Evolutionary conservation across 2,888 invertebrate genomes (phyloP).

Genomic region (Temnothorax rugatulus): DNA sequence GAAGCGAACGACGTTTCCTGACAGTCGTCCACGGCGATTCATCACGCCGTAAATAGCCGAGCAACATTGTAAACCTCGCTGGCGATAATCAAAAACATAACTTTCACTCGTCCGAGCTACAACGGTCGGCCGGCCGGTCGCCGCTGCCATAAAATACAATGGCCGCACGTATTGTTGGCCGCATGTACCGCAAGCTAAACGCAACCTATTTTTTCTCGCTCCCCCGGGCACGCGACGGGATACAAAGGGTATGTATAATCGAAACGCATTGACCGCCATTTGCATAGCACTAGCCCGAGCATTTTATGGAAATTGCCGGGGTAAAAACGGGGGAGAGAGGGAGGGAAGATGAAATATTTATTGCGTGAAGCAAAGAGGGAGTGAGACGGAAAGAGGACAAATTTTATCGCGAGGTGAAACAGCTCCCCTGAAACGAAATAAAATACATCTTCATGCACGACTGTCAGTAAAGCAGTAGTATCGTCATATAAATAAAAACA

Average conservation of each 20-base stretch:
- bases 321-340: conserved; percentile 10
- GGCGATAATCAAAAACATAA: conserved; percentile 57
- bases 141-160: conserved; percentile 46
- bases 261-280: conserved; percentile 56
- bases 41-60: conserved; percentile 44
- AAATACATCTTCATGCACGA: conserved; percentile 7
- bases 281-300: conserved; percentile 43
- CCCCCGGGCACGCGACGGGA: conserved; percentile 36
- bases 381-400: not conserved
- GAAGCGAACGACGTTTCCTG: conserved; percentile 35
- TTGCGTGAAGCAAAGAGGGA: not conserved
- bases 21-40: conserved; percentile 24
- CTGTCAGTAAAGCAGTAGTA: not conserved
- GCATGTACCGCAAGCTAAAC: conserved; percentile 54
- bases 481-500: not conserved
- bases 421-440: conserved; percentile 9
- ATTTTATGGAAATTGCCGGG: conserved; percentile 54
- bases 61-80: conserved; percentile 52
- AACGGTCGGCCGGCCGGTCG: conserved; percentile 11
- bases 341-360: conserved; percentile 23
- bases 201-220: conserved; percentile 53
- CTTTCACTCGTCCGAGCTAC: conserved; percentile 50
- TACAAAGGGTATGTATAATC: conserved; percentile 54
- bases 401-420: conserved; percentile 12
- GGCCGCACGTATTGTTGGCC: conserved; percentile 50